Evolutionary conservation across 2,888 invertebrate species (phyloP).

Genomic region (Heliconius charithonia): DNA sequence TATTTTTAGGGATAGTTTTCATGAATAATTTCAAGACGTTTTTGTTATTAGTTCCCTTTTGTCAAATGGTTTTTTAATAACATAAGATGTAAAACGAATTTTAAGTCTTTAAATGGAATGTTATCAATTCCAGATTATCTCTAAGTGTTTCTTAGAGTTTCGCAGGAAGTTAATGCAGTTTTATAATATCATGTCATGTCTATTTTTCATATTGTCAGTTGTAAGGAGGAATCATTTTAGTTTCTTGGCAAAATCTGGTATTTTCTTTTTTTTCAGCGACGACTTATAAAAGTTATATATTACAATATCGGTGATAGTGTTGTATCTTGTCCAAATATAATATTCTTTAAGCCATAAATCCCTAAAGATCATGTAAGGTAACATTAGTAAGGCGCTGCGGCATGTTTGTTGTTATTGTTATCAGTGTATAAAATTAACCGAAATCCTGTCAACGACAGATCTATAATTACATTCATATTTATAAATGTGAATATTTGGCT

Average conservation of each 20-base stretch:
- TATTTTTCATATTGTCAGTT: no score
- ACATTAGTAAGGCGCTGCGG: background rate
- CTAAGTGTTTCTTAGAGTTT: no score
- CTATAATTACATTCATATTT: constrained; percentile 68
- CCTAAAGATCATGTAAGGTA: background rate
- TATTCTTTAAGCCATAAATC: background rate
- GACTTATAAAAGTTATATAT: background rate
- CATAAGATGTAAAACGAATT: no score
- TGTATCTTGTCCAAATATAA: background rate
- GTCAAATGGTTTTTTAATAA: background rate
- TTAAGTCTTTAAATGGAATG: no score
- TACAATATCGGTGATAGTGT: background rate
- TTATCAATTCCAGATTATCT: no score
- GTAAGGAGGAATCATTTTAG: no score
- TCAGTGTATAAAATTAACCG: constrained; percentile 38
- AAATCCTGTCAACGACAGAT: constrained; percentile 59
- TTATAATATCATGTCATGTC: no score
- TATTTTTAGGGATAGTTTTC: background rate
- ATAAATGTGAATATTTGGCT: constrained; percentile 66
- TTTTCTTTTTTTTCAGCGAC: no score
- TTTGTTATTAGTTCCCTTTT: background rate
- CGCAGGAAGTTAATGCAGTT: no score
- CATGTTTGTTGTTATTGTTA: constrained; percentile 45
- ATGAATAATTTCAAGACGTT: background rate
- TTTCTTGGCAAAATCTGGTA: no score